Evolutionary conservation across 2,888 invertebrate genomes (phyloP), one percentile per base, ranked within the genome.

Genomic region (Oxycera nigricornis): DNA sequence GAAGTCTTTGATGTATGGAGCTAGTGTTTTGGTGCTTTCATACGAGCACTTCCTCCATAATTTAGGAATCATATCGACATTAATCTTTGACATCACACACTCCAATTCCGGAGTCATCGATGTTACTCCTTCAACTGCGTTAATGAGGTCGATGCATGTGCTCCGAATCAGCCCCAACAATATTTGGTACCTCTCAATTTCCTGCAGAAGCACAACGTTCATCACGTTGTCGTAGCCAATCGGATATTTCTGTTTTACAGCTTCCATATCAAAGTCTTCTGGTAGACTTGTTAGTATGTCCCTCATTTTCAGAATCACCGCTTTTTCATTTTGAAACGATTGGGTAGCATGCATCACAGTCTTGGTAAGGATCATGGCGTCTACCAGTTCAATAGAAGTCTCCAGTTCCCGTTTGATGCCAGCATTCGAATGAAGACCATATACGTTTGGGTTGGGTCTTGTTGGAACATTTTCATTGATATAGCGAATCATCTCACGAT

Each of bases 391-490:
- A 83, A 90, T 90, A 0, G 95, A 93, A 74, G 91, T 90, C 79
- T 92, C 89, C 75, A 95, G 88, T 84, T 96, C 95, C 61, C 94
- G 88, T 0, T 92, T 93, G 77, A 96, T 95, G 70, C 95, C 95
- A 1, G 96, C 96, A 83, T 97, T 97, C 82, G 91, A 91, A 82
- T 97, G 95, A 79, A 97, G 87, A 0, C 96, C 97, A 83, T 94
- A 94, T 0, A 96, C 93, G 85, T 95, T 95, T 0, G 97, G 96
- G 1, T 92, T 89, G 75, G 95, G 92, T 78, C 89, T 87, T 2
- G 89, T 87, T 0, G 96, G 95, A 72, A 92, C 89, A 41, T 84
- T 85, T 79, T 91, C 91, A 80, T 89, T 87, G 77, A 96, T 93
- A 81, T 94, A 93, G 75, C 90, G 89, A 1, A 94, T 80, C 80